Percentiles rank a stretch among this genome's conserved stretches.
Conservation (phyloP, 2,888 invertebrate genomes). For the Theretra japonica region DNA sequence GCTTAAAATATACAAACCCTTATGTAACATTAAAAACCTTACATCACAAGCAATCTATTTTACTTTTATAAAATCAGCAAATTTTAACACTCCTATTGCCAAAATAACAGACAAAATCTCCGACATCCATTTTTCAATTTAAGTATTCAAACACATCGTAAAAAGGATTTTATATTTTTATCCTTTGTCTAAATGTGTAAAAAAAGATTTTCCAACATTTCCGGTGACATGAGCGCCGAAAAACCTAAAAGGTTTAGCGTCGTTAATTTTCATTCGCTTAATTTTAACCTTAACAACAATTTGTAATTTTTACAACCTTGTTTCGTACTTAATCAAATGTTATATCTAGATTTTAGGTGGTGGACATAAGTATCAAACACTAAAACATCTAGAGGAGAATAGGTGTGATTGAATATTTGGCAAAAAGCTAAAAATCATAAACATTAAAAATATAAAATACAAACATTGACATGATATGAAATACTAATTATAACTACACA, state of each 20-base stretch:
- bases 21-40: no score
- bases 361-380: no score
- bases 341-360: not conserved
- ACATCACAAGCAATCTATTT: no score
- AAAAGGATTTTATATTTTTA: not conserved
- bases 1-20: no score
- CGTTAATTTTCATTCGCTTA: conserved; percentile 14
- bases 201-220: not conserved
- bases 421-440: not conserved
- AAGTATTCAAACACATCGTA: conserved; percentile 12
- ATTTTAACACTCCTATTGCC: not conserved
- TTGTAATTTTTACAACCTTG: conserved; percentile 28
- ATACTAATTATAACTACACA: no score
- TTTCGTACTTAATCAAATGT: conserved; percentile 7
- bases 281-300: conserved; percentile 39
- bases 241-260: not conserved
- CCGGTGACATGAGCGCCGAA: not conserved
- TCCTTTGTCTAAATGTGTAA: conserved; percentile 13
- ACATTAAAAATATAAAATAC: not conserved
- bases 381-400: not conserved
- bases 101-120: not conserved
- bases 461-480: not conserved
- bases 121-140: not conserved
- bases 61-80: not conserved
- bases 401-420: not conserved